These are phyloP conservation scores for Hemibagrus guttatus DNA, from an alignment of 2,797 vertebrate genomes.

Conservation along the genomic window DNA sequence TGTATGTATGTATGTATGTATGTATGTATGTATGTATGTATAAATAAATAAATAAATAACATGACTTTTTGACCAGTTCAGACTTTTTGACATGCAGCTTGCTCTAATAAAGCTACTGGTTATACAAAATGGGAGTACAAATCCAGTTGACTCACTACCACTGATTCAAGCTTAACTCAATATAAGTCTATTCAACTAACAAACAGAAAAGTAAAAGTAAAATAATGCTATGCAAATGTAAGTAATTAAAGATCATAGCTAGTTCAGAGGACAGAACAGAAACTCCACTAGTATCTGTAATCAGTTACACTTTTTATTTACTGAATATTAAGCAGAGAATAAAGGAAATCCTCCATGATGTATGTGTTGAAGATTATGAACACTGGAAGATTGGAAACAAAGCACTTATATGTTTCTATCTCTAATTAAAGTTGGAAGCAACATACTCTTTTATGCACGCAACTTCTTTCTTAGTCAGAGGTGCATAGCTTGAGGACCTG, in stretches of 20 bases:
- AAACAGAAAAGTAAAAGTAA: slow-evolving; percentile 18
- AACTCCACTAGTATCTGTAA: slow-evolving; percentile 33
- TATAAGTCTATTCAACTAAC: slow-evolving; percentile 41
- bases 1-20: no score
- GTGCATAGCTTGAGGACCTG: slow-evolving; percentile 37
- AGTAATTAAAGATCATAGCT: slow-evolving; percentile 61
- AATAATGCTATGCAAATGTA: slow-evolving; percentile 59
- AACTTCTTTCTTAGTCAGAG: slow-evolving; percentile 41
- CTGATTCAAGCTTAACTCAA: no score
- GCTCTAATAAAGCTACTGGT: not conserved
- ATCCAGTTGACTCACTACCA: not conserved
- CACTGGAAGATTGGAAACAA: slow-evolving; percentile 15
- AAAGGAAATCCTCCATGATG: slow-evolving; percentile 23
- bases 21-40: no score
- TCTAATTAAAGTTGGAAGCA: slow-evolving; percentile 46
- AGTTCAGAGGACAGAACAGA: slow-evolving; percentile 43
- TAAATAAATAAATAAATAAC: not conserved
- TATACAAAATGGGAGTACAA: not conserved
- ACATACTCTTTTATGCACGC: slow-evolving; percentile 38
- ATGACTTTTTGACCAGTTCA: not conserved
- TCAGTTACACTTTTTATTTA: slow-evolving; percentile 54
- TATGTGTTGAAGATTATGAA: not conserved
- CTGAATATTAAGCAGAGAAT: slow-evolving; percentile 47
- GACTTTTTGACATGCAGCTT: not conserved
- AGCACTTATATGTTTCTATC: slow-evolving; percentile 7